Evolutionary conservation across 2,888 invertebrate species (phyloP).

Genomic region (Eurytoma californica): DNA sequence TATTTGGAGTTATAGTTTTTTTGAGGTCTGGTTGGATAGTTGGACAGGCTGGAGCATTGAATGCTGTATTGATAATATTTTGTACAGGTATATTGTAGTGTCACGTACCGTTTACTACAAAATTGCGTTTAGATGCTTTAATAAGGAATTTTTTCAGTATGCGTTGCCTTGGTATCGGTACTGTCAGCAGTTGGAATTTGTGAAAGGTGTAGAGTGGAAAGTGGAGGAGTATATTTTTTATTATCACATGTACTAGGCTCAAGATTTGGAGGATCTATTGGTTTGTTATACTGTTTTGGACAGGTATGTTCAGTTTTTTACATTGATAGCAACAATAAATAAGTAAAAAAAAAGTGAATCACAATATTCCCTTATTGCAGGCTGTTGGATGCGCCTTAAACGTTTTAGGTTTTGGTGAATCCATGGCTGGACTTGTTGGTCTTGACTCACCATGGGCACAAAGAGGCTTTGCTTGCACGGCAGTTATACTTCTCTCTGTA

Average conservation of each 20-base stretch:
- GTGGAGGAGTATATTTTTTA: conserved; percentile 98
- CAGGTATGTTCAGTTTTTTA: conserved; percentile 80
- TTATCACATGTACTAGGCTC: conserved; percentile 96
- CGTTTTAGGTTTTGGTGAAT: conserved; percentile 97
- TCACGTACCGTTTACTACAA: conserved; percentile 20
- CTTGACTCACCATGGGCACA: conserved; percentile 87
- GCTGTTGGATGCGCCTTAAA: conserved; percentile 97
- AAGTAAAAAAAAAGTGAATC: conserved; percentile 49
- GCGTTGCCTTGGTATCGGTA: conserved; percentile 93
- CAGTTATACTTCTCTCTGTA: conserved; percentile 89
- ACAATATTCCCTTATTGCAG: conserved; percentile 75
- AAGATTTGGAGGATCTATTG: conserved; percentile 93
- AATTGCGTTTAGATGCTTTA: conserved; percentile 3
- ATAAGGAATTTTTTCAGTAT: conserved; percentile 77
- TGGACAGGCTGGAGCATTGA: conserved; percentile 89
- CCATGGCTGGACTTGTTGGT: conserved; percentile 90
- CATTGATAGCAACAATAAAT: not conserved
- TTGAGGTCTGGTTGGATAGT: conserved; percentile 98
- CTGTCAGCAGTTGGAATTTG: conserved; percentile 97
- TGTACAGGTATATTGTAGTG: conserved; percentile 80
- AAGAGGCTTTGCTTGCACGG: conserved; percentile 90
- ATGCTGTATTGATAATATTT: conserved; percentile 87
- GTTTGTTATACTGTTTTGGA: conserved; percentile 96
- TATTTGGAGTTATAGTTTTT: conserved; percentile 98
- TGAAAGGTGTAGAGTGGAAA: conserved; percentile 94